Evolutionary conservation across 1,140 invertebrate species (phyloP), one percentile per base, ranked within the genome.

Genomic region (Drosophila repletoides): DNA sequence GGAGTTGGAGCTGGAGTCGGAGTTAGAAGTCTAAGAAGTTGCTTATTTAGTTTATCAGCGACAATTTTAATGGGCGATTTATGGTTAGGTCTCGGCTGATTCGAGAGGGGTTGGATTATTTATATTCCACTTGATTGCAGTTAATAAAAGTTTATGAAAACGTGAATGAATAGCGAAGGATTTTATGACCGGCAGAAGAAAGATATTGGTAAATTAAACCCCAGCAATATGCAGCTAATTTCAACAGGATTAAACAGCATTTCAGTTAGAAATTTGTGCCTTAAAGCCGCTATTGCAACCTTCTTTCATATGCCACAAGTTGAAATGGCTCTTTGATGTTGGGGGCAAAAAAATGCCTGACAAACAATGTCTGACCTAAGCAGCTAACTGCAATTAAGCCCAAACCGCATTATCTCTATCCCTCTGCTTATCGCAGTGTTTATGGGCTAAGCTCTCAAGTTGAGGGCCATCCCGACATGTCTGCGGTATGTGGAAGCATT

Each of bases 401-500:
- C 28, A 68, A 61, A 72, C 76, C 76, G 68, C 72, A 76, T 72
- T 81, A 81, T 76, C 67, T 63, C 51, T 15, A 7, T 9, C 61
- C 34, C 19, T 19, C n/a, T 28, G 55, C 53, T 72, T 55, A 68
- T 55, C 64, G 43, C 29, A 24, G 17, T 64, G 70, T 68, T 72
- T 68, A 72, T 72, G 65, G 36, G 55, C 55, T 58, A 58, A 79
- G 76, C 72, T 66, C 46, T 69, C 45, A 48, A 36, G 36, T 76
- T 67, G 74, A 15, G 60, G 59, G 58, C 33, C 17, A 48, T 48
- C 68, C 36, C 61, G 36, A 59, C 45, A 66, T 73, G 77, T 81
- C 72, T 81, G 77, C 72, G 77, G 77, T 71, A 81, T 81, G 76
- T 76, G 72, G 49, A 46, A 43, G 52, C 67, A 70, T 74, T 74